These are phyloP conservation scores for Octonoba sinensis DNA, from an alignment of 2,888 invertebrate genomes.

Conservation along the genomic window DNA sequence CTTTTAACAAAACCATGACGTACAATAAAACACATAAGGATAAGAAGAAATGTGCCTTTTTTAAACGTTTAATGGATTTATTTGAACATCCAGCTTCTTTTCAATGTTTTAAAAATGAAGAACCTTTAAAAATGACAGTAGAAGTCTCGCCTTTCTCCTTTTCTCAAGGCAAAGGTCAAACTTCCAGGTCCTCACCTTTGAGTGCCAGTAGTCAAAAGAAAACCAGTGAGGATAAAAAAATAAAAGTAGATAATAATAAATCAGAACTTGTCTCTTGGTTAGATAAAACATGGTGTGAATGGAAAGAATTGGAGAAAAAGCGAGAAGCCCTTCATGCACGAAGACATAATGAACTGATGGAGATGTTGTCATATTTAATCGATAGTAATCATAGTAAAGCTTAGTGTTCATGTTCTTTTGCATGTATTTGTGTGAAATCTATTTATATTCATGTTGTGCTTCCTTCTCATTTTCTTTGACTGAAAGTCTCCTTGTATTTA, in stretches of 20 bases:
- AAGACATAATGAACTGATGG: conserved; percentile 56
- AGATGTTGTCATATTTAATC: conserved; percentile 49
- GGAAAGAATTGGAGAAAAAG: conserved; percentile 39
- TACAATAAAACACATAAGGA: conserved; percentile 54
- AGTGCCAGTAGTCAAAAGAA: background rate
- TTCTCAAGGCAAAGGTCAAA: background rate
- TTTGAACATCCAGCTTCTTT: conserved; percentile 28
- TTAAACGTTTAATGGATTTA: conserved; percentile 42
- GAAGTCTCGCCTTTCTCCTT: conserved; percentile 56
- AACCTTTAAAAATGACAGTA: conserved; percentile 41
- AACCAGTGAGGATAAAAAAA: conserved; percentile 13
- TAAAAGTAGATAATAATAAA: background rate
- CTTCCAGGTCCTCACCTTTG: background rate
- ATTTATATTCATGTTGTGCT: too few species aligned
- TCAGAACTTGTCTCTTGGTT: conserved; percentile 40
- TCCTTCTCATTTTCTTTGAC: too few species aligned
- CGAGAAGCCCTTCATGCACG: conserved; percentile 20
- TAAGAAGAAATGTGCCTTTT: conserved; percentile 62
- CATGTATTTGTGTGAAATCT: too few species aligned
- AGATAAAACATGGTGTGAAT: conserved; percentile 42
- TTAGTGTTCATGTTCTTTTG: too few species aligned
- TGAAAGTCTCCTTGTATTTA: too few species aligned
- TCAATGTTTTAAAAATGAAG: conserved; percentile 10
- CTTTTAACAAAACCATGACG: conserved; percentile 38
- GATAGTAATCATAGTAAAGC: conserved; percentile 1